These are phyloP conservation scores for Papilio xuthus DNA, from an alignment of 1,140 invertebrate genomes.

Conservation along the genomic window DNA sequence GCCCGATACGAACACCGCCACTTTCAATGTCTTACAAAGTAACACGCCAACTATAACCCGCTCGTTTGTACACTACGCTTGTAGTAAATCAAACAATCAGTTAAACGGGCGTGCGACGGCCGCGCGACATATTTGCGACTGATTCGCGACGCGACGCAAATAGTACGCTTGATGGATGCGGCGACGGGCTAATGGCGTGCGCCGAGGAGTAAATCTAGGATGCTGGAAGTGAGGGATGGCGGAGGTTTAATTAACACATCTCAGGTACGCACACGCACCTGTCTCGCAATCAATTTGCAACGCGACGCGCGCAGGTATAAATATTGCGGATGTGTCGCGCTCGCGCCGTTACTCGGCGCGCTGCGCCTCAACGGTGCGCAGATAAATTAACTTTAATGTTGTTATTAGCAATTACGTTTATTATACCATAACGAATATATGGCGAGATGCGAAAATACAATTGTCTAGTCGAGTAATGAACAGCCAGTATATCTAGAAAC, in stretches of 20 bases:
- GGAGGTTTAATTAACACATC: constrained; percentile 24
- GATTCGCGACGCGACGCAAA: constrained; percentile 39
- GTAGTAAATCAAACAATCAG: constrained; percentile 49
- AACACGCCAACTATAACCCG: constrained; percentile 23
- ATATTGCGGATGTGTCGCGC: constrained; percentile 2
- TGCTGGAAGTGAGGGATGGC: constrained; percentile 33
- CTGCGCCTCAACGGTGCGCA: background rate
- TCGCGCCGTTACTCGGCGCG: background rate
- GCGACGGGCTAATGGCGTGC: constrained; percentile 46
- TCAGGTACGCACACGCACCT: constrained; percentile 29
- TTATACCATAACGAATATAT: background rate
- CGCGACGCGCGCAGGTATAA: background rate
- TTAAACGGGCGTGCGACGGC: constrained; percentile 43
- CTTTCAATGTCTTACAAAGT: constrained; percentile 31
- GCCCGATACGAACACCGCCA: background rate
- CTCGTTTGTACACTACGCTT: constrained; percentile 6
- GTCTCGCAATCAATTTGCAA: constrained; percentile 26
- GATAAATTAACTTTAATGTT: constrained; percentile 32
- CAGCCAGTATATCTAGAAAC: background rate
- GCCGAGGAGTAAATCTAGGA: constrained; percentile 37
- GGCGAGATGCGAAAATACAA: constrained; percentile 6
- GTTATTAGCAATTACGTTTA: constrained; percentile 31
- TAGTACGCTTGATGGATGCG: constrained; percentile 46
- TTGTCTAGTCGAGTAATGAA: background rate
- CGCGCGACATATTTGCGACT: constrained; percentile 45